These are phyloP conservation scores for Ciconia boyciana DNA, from an alignment of 2,113 vertebrate genomes.

Conservation along the genomic window DNA sequence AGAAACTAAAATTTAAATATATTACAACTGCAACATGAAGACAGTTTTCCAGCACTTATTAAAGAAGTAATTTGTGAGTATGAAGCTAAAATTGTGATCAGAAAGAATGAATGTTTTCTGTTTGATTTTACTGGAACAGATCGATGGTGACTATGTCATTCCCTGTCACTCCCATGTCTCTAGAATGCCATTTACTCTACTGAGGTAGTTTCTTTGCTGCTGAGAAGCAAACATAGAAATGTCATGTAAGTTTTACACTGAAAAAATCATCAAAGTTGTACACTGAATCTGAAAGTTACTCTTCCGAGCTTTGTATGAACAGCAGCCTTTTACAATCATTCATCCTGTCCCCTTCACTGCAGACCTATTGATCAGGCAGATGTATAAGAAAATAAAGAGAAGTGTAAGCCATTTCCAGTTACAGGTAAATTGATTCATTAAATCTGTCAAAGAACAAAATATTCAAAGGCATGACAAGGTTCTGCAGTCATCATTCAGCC, in stretches of 20 bases:
- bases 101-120: background rate
- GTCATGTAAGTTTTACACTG: background rate
- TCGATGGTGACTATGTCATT: background rate
- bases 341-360: background rate
- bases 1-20: background rate
- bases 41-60: background rate
- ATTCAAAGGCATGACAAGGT: background rate
- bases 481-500: background rate
- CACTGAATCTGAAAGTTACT: background rate
- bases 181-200: background rate
- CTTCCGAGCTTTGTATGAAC: background rate
- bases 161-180: background rate
- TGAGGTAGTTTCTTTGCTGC: background rate
- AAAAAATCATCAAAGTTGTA: background rate
- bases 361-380: background rate
- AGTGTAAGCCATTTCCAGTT: background rate
- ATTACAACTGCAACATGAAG: background rate
- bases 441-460: constrained; percentile 2
- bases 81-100: background rate
- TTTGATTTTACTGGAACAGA: background rate
- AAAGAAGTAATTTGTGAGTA: background rate
- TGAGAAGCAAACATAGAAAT: background rate
- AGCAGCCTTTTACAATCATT: background rate
- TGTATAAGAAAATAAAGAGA: background rate
- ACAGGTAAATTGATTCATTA: constrained; percentile 8